Evolutionary conservation across 92 coral and sea anemone species (phyloP).

Genomic region (Paragorgia papillata): DNA sequence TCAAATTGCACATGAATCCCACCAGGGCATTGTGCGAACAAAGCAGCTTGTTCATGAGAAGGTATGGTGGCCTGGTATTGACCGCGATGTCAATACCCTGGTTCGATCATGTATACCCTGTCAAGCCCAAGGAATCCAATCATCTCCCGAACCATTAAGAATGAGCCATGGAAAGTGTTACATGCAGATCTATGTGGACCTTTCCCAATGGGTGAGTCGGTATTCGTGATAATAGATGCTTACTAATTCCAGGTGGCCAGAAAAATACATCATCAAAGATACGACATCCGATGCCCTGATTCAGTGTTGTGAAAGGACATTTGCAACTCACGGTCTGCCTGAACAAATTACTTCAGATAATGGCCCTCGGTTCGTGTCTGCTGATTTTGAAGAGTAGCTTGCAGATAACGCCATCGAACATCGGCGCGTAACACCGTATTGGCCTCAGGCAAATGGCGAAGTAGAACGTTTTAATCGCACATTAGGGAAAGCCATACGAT

Average conservation of each 20-base stretch:
- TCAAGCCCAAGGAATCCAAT: background rate
- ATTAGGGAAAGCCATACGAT: background rate
- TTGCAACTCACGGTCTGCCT: conserved; percentile 15
- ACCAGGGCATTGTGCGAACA: background rate
- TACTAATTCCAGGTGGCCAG: conserved; percentile 36
- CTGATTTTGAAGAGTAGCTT: background rate
- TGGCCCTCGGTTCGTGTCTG: background rate
- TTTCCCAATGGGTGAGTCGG: conserved; percentile 2
- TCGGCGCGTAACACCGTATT: background rate
- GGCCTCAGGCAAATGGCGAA: background rate
- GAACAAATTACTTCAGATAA: conserved; percentile 5
- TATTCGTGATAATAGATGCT: conserved; percentile 23
- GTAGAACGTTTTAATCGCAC: background rate
- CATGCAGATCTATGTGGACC: conserved; percentile 8
- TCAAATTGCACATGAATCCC: conserved; percentile 13
- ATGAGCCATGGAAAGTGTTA: conserved; percentile 2
- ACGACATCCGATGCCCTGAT: conserved; percentile 18
- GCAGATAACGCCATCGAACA: background rate
- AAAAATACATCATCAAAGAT: conserved; percentile 4
- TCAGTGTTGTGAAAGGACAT: background rate
- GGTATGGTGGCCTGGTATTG: conserved; percentile 28
- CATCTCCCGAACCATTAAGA: background rate
- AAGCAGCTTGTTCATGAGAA: conserved; percentile 1
- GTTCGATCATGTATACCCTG: background rate
- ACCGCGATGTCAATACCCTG: background rate